Conservation (phyloP, 2,888 invertebrate species). For the Thymelicus lineola region DNA sequence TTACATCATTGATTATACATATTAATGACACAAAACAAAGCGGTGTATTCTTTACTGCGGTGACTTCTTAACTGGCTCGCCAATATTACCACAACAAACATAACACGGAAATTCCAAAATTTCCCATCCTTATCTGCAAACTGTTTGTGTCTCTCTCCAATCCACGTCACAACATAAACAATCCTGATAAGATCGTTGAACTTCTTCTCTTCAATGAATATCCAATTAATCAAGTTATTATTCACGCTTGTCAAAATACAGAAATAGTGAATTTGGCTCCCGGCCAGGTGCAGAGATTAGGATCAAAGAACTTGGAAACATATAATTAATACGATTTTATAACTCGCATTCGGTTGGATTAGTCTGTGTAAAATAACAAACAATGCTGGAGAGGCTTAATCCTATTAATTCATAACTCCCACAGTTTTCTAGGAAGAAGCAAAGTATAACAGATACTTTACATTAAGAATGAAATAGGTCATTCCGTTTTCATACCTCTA, state of each 20-base stretch:
- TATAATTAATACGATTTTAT: background rate
- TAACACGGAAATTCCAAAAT: background rate
- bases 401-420: background rate
- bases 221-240: constrained; percentile 34
- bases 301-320: constrained; percentile 29
- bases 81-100: background rate
- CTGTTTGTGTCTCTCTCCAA: background rate
- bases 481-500: too few species aligned
- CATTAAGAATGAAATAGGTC: too few species aligned
- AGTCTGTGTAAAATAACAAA: too few species aligned
- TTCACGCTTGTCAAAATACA: constrained; percentile 32
- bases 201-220: constrained; percentile 32
- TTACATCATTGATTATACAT: too few species aligned
- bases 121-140: background rate
- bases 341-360: background rate
- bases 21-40: too few species aligned
- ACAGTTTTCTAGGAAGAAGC: too few species aligned
- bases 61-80: too few species aligned
- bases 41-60: too few species aligned
- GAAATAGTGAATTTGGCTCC: constrained; percentile 21
- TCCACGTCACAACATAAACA: background rate
- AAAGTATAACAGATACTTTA: too few species aligned
- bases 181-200: constrained; percentile 23
- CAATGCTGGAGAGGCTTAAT: background rate
- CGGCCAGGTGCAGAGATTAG: constrained; percentile 20